A percentile compares a stretch with the other conserved stretches of the same genome.
Evolutionary conservation across 1,140 invertebrate species (phyloP).

Genomic region (Daktulosphaira vitifoliae): DNA sequence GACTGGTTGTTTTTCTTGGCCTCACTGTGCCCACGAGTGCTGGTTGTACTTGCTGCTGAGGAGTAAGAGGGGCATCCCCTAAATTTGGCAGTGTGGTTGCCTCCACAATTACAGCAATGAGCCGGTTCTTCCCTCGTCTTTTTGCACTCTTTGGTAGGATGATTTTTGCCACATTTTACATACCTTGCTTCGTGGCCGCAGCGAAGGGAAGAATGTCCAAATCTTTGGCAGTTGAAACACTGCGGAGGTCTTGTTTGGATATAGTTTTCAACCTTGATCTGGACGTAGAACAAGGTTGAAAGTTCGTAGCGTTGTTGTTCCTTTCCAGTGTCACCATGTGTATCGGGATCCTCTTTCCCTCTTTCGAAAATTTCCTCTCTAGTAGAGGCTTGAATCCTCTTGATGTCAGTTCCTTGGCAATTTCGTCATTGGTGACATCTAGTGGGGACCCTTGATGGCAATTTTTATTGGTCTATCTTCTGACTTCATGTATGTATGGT

Average conservation of each 20-base stretch:
- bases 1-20: no score
- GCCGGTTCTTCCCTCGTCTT: background rate
- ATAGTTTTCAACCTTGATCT: background rate
- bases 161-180: background rate
- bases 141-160: background rate
- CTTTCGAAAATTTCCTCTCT: no score
- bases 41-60: no score
- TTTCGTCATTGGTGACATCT: no score
- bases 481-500: no score
- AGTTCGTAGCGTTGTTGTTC: background rate
- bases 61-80: background rate
- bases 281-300: background rate
- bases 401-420: no score
- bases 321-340: background rate
- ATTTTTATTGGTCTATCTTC: no score
- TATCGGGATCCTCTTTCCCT: background rate
- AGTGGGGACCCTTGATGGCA: no score
- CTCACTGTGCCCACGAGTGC: no score
- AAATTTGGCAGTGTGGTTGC: background rate
- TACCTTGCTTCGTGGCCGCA: background rate
- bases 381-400: no score
- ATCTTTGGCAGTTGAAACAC: background rate
- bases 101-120: background rate
- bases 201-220: background rate
- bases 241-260: background rate